phyloP scores from a whole-genome alignment of 2,888 invertebrate genomes.

The Microctonus hyperodae region DNA sequence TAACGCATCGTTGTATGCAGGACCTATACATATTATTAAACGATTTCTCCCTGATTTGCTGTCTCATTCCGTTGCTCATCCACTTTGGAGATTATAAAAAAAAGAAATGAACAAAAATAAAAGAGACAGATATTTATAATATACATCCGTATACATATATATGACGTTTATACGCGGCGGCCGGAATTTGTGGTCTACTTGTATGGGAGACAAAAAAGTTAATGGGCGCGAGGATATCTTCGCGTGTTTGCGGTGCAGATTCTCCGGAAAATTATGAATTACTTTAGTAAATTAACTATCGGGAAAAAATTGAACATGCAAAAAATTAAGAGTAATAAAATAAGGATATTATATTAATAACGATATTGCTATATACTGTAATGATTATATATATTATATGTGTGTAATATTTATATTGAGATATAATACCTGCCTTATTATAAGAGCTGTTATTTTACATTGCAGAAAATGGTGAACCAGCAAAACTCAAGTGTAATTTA shows the following conservation, averaged over 20 bases:
- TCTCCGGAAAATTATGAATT: conserved; percentile 58
- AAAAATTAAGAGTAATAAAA: conserved; percentile 14
- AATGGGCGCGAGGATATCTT: conserved; percentile 46
- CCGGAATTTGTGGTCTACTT: conserved; percentile 55
- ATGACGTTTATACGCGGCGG: conserved; percentile 35
- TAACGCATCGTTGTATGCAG: conserved; percentile 30
- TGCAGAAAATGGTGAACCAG: conserved; percentile 80
- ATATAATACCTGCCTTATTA: background rate
- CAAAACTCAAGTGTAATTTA: conserved; percentile 87
- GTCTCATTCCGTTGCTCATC: background rate
- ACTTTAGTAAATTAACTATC: conserved; percentile 47
- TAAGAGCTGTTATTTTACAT: conserved; percentile 56
- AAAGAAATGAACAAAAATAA: too few species aligned
- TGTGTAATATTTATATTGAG: background rate
- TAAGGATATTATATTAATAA: background rate
- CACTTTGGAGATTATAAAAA: conserved; percentile 8
- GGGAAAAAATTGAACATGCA: conserved; percentile 16
- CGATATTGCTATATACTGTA: background rate
- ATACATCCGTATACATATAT: background rate
- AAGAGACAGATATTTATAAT: background rate
- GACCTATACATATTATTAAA: too few species aligned
- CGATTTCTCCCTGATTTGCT: conserved; percentile 10
- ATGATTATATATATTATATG: too few species aligned
- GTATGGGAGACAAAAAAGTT: conserved; percentile 49
- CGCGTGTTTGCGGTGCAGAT: conserved; percentile 49